Conservation (phyloP, 2,888 invertebrate species). For the Oscheius sp. region DNA sequence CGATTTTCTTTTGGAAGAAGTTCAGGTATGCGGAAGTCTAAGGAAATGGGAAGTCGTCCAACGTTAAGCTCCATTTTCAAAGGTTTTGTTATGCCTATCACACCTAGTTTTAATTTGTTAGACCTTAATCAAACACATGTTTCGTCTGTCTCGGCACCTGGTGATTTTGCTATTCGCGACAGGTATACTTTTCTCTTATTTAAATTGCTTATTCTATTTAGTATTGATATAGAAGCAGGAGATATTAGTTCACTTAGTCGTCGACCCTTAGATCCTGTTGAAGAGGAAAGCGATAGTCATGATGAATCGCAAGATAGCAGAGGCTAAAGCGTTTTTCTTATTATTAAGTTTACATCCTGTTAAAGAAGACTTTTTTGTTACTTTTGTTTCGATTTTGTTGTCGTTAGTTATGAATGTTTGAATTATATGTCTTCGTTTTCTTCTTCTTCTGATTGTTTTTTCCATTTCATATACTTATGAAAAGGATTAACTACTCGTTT, state of each 20-base stretch:
- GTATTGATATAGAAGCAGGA: conserved; percentile 10
- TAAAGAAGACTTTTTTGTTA: no score
- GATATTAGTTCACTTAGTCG: not conserved
- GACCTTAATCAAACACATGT: not conserved
- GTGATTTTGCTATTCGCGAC: not conserved
- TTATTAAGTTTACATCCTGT: no score
- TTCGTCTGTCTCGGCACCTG: not conserved
- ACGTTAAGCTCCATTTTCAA: conserved; percentile 5
- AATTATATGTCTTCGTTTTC: no score
- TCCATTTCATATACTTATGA: no score
- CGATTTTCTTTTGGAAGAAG: not conserved
- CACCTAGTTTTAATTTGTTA: not conserved
- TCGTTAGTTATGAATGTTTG: no score
- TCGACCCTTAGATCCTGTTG: conserved; percentile 18
- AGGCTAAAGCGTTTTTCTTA: no score
- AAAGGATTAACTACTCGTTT: no score
- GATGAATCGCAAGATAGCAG: not conserved
- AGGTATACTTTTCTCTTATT: not conserved
- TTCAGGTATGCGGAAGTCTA: not conserved
- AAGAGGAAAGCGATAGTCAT: conserved; percentile 22
- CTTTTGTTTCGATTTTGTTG: no score
- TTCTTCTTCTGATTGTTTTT: no score
- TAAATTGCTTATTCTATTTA: not conserved
- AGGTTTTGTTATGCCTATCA: not conserved
- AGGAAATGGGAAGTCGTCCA: not conserved